Evolutionary conservation across 2,888 invertebrate genomes (phyloP).

Genomic region (Cepaea hortensis): DNA sequence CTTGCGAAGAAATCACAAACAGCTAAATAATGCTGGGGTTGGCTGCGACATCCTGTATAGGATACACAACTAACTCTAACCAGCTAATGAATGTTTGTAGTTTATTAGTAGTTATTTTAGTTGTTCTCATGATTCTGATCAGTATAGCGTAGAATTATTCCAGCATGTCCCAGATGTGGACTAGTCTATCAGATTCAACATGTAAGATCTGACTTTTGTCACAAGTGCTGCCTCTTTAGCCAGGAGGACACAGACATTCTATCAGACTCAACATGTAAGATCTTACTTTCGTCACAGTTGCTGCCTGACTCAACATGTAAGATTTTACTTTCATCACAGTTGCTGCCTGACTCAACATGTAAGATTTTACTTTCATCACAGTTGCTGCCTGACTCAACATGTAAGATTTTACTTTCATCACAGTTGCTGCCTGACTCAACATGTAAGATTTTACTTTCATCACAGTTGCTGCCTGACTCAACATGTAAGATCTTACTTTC

Average conservation of each 20-base stretch:
- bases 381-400: slow-evolving; percentile 48
- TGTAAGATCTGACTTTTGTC: slow-evolving; percentile 65
- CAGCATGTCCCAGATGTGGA: too few species aligned
- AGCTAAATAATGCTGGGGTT: too few species aligned
- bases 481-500: slow-evolving; percentile 62
- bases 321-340: slow-evolving; percentile 72
- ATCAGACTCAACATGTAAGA: too few species aligned
- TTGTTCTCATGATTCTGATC: too few species aligned
- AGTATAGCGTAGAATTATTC: too few species aligned
- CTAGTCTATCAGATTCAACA: too few species aligned
- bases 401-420: slow-evolving; percentile 66
- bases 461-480: slow-evolving; percentile 67
- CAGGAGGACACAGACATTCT: slow-evolving; percentile 77
- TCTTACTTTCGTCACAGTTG: slow-evolving; percentile 73
- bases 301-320: slow-evolving; percentile 18
- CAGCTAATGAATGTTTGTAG: too few species aligned
- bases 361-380: slow-evolving; percentile 72
- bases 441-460: slow-evolving; percentile 64
- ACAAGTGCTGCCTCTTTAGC: slow-evolving; percentile 75
- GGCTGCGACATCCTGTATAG: too few species aligned
- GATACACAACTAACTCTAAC: too few species aligned
- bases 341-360: slow-evolving; percentile 33
- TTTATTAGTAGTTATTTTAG: too few species aligned
- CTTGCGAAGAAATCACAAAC: too few species aligned
- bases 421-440: slow-evolving; percentile 64